Conservation (phyloP, 2,888 invertebrate species). For the Mantis religiosa region DNA sequence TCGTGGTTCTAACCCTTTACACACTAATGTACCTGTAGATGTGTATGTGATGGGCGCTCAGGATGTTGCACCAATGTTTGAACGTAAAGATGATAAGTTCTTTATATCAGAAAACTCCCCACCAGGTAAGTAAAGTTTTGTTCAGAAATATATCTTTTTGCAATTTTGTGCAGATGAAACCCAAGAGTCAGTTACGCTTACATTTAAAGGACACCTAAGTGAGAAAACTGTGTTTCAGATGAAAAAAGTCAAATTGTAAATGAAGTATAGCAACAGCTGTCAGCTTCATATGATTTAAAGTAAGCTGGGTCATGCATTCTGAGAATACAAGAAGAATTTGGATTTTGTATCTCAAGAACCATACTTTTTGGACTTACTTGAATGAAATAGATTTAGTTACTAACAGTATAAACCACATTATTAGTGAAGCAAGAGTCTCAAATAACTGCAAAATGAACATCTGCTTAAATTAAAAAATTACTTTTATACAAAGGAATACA, state of each 20-base stretch:
- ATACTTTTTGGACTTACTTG: background rate
- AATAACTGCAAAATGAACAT: background rate
- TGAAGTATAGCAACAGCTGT: too few species aligned
- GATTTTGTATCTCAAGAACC: too few species aligned
- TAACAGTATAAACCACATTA: background rate
- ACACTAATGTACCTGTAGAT: constrained; percentile 77
- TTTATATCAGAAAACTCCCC: constrained; percentile 75
- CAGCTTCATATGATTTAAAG: too few species aligned
- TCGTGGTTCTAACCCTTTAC: constrained; percentile 64
- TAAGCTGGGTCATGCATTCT: too few species aligned
- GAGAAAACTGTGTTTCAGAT: too few species aligned
- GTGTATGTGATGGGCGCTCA: constrained; percentile 70
- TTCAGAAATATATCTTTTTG: background rate
- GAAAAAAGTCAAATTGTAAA: too few species aligned
- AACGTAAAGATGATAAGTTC: constrained; percentile 68
- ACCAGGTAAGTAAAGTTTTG: constrained; percentile 46
- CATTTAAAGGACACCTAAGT: too few species aligned
- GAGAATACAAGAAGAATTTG: too few species aligned
- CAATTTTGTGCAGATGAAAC: background rate
- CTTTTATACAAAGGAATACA: too few species aligned
- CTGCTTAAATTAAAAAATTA: too few species aligned
- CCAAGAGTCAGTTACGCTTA: too few species aligned
- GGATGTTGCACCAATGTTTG: constrained; percentile 69
- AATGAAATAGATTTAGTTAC: background rate
- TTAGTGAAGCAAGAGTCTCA: background rate